Conservation (phyloP, 2,797 vertebrate genomes). For the Choloepus didactylus region DNA sequence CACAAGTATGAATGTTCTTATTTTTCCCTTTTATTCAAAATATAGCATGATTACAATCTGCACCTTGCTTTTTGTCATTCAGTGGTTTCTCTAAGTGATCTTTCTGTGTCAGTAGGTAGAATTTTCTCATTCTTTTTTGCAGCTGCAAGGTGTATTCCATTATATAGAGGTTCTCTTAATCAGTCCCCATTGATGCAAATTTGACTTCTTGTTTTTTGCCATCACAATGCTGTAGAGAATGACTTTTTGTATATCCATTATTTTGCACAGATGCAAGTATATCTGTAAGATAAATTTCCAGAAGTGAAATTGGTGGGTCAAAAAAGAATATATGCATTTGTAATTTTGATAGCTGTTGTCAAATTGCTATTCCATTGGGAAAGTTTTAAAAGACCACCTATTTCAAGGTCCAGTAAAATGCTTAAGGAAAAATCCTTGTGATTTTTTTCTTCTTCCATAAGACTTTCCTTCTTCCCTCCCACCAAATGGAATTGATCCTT, state of each 20-base stretch:
- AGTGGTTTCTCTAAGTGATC: background rate
- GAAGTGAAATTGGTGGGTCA: constrained; percentile 23
- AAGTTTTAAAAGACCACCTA: background rate
- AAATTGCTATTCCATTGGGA: background rate
- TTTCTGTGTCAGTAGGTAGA: constrained; percentile 30
- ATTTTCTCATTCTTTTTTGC: background rate
- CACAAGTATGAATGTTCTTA: background rate
- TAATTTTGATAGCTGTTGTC: constrained; percentile 16
- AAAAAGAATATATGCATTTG: constrained; percentile 2
- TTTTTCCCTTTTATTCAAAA: constrained; percentile 42
- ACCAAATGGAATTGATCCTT: constrained; percentile 40
- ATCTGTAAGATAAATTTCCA: constrained; percentile 31
- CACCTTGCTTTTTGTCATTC: background rate
- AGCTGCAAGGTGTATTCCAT: background rate
- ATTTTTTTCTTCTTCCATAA: background rate
- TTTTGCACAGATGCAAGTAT: constrained; percentile 16
- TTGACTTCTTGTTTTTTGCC: background rate
- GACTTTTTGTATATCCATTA: background rate
- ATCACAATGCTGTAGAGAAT: constrained; percentile 12
- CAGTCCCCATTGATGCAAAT: background rate
- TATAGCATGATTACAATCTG: background rate
- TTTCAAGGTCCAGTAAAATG: constrained; percentile 36
- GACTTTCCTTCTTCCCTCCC: background rate
- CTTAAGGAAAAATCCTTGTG: background rate
- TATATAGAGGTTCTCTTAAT: background rate